Evolutionary conservation across 2,888 invertebrate species (phyloP).

Genomic region (Cataglyphis albicans): DNA sequence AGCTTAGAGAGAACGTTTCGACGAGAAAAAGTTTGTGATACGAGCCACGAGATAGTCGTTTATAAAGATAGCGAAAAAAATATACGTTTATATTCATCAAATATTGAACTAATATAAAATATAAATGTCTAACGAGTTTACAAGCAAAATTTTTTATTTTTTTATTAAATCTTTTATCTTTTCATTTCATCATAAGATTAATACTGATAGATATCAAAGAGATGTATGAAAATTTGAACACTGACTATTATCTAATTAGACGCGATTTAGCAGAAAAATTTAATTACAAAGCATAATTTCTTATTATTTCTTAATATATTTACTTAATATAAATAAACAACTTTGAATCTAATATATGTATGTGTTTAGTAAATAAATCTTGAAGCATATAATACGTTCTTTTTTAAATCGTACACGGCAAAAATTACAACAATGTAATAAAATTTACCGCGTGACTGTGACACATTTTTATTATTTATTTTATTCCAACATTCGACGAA

Average conservation of each 20-base stretch:
- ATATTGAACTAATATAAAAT: neutral
- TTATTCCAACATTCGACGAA: neutral
- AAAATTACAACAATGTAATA: neutral
- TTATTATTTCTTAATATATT: neutral
- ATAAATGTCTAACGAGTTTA: neutral
- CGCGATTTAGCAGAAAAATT: neutral
- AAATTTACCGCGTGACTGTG: neutral
- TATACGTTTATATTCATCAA: neutral
- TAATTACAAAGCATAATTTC: neutral
- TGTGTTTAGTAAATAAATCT: neutral
- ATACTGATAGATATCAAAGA: no score
- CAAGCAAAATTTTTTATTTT: neutral
- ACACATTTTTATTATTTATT: neutral
- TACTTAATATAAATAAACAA: neutral
- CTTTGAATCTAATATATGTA: neutral
- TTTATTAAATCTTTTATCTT: no score
- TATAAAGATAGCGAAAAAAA: neutral
- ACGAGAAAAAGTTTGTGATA: constrained; percentile 8
- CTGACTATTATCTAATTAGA: neutral
- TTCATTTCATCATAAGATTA: neutral
- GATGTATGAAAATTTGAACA: neutral
- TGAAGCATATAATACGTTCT: neutral
- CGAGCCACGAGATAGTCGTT: neutral
- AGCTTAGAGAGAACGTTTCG: neutral
- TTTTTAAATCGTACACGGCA: neutral